Conservation (phyloP, 1,140 invertebrate species). For the Drosophila tani region DNA sequence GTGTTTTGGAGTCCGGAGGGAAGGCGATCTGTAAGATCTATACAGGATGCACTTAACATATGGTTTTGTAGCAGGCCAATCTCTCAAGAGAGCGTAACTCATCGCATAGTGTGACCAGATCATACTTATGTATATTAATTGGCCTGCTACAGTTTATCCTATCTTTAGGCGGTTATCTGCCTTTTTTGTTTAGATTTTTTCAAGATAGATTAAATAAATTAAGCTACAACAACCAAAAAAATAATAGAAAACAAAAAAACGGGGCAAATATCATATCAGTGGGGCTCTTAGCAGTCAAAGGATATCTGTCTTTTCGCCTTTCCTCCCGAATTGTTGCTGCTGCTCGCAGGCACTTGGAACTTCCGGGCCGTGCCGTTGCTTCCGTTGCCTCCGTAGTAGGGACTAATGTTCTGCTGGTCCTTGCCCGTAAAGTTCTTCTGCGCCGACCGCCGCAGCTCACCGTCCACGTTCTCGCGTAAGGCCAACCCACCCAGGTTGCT, state of each 20-base stretch:
- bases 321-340: slow-evolving; percentile 31
- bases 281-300: slow-evolving; percentile 72
- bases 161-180: slow-evolving; percentile 26
- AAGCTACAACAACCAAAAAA: slow-evolving; percentile 65
- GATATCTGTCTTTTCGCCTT: slow-evolving; percentile 81
- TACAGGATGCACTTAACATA: slow-evolving; percentile 28
- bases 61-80: neutral
- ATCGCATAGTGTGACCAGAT: no score
- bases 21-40: slow-evolving; percentile 42
- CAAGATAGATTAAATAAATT: slow-evolving; percentile 61
- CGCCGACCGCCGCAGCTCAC: slow-evolving; percentile 69
- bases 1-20: slow-evolving; percentile 1
- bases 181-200: slow-evolving; percentile 8
- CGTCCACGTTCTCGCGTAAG: slow-evolving; percentile 77
- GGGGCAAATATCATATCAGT: slow-evolving; percentile 17
- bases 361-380: slow-evolving; percentile 58
- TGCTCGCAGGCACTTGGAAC: slow-evolving; percentile 22
- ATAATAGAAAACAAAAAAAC: slow-evolving; percentile 47
- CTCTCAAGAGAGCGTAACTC: no score
- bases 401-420: slow-evolving; percentile 76
- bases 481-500: slow-evolving; percentile 74
- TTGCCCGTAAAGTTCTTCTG: slow-evolving; percentile 84
- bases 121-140: no score
- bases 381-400: slow-evolving; percentile 59
- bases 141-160: neutral